A percentile compares a stretch with the other conserved stretches of the same genome.
Evolutionary conservation across 2,113 vertebrate species (phyloP).

Genomic region (Picathartes gymnocephalus): DNA sequence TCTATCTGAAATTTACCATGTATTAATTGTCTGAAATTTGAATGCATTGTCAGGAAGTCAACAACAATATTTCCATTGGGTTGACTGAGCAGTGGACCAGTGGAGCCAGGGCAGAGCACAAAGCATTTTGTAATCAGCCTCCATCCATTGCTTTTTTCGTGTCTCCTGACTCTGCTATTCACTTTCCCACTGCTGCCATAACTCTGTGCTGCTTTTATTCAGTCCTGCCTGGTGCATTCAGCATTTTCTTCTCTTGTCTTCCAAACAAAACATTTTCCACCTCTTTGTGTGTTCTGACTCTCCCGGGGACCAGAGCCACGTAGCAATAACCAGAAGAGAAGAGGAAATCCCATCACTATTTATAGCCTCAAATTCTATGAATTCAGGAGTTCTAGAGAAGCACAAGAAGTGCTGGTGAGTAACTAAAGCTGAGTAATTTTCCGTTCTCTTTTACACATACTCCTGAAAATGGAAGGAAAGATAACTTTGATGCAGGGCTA

Average conservation of each 20-base stretch:
- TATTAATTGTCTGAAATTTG: background rate
- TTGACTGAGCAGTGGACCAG: background rate
- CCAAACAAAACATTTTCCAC: constrained; percentile 16
- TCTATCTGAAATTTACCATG: background rate
- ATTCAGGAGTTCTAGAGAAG: background rate
- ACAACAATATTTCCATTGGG: background rate
- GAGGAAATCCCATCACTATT: background rate
- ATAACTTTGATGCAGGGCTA: background rate
- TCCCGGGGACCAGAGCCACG: background rate
- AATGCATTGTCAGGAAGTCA: background rate
- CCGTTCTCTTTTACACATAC: background rate
- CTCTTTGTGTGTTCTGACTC: constrained; percentile 40
- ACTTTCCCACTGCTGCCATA: background rate
- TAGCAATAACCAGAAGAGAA: background rate
- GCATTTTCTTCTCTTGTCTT: constrained; percentile 2
- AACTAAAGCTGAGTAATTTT: background rate
- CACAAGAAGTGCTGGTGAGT: background rate
- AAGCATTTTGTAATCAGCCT: background rate
- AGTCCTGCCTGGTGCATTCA: background rate
- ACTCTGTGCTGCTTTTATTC: background rate
- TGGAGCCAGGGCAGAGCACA: background rate
- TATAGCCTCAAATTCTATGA: background rate
- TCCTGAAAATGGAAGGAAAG: background rate
- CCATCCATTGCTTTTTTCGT: background rate
- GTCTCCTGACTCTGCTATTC: background rate